Evolutionary conservation across 2,113 vertebrate species (phyloP).

Genomic region (Lasiurus cinereus): DNA sequence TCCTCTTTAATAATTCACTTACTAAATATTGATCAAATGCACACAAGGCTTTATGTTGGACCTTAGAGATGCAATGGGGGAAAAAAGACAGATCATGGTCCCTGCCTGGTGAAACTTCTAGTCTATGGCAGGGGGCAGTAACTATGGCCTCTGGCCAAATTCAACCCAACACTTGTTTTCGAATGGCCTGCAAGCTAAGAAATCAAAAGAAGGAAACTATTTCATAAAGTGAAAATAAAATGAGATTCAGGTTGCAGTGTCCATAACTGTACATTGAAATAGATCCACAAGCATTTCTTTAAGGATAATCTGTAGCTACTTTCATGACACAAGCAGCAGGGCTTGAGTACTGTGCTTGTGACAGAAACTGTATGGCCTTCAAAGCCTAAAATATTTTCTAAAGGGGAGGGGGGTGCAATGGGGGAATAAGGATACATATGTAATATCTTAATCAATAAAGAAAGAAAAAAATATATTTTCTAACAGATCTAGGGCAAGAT

Average conservation of each 20-base stretch:
- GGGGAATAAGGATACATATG: too few relatives aligned
- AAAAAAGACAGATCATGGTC: neutral
- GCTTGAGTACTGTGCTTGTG: neutral
- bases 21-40: neutral
- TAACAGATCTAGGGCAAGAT: neutral
- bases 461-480: neutral
- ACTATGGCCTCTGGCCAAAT: neutral
- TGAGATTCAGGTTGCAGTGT: neutral
- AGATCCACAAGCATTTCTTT: neutral
- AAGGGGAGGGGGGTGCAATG: neutral
- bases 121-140: too few relatives aligned
- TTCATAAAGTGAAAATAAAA: neutral
- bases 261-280: neutral
- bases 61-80: too few relatives aligned
- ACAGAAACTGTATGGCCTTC: neutral
- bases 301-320: neutral
- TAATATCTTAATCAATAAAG: too few relatives aligned
- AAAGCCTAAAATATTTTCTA: neutral
- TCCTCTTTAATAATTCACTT: conserved; percentile 22
- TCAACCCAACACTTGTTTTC: neutral
- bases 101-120: neutral
- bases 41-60: neutral
- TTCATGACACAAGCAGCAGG: neutral
- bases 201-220: neutral
- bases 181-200: neutral